Evolutionary conservation across 1,140 invertebrate species (phyloP), one percentile per base, ranked within the genome.

Genomic region (Papilio aristodemus): DNA sequence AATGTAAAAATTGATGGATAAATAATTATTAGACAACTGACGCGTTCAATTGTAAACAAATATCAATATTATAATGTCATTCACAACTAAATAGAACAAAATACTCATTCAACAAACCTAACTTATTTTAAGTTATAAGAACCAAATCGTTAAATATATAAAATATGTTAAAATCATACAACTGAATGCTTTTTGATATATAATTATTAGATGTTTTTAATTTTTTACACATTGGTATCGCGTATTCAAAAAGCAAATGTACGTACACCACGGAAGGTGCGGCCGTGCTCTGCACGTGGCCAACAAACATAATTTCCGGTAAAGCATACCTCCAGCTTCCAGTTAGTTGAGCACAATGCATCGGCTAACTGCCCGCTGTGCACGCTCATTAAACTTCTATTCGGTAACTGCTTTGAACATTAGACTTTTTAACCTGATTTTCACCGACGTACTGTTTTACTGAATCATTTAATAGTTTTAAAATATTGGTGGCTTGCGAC

Each of bases 381-480:
- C 46, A 22, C 46, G 46, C 46, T 54, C 46, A 54, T 54, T 54
- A 54, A 54, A 54, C 19, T 19, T 54, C 19, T 54, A 54, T 54
- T 54, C 46, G 46, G 46, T 54, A 25, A 54, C 19, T 54, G 46
- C 46, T 54, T 54, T 54, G 46, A 54, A 54, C 46, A 22, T 54
- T 25, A 54, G 46, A 13, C 19, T 54, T 54, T 43, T 54, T 54
- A 54, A 54, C 46, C 46, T 25, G 22, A 19, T 54, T 54, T 50
- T 22, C 4, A 11, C 43, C 17, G 19, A 19, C 4, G 41, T 17
- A 17, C n/a, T 8, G 14, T 43, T 43, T 17, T 7, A 46, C 43
- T 19, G 43, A 9, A 46, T 3, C 10, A 46, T 14, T 46, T 46
- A 19, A 17, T 19, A 32, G 27, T 32, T 32, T 32, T 32, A 32